Evolutionary conservation across 2,113 vertebrate genomes (phyloP).

Genomic region (Chauna torquata): DNA sequence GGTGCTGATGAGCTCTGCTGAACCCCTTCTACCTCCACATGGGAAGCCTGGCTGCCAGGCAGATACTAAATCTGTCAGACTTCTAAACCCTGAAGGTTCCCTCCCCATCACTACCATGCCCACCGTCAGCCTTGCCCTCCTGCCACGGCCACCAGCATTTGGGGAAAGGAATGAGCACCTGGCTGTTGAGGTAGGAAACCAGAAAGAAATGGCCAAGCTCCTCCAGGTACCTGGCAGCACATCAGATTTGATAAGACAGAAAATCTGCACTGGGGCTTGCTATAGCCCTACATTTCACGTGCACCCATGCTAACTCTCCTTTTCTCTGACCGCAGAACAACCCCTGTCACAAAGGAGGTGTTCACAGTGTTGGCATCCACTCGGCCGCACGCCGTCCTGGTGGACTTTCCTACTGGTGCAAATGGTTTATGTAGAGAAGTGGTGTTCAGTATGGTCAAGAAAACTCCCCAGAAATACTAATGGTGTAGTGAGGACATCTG

Average conservation of each 20-base stretch:
- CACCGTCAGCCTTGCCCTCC: not conserved
- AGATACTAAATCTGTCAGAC: not conserved
- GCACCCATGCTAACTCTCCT: not conserved
- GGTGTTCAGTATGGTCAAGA: no score
- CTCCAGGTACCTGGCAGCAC: not conserved
- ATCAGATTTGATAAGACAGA: not conserved
- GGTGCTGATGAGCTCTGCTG: not conserved
- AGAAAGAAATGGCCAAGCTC: not conserved
- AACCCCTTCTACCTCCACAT: not conserved
- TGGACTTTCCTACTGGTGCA: not conserved
- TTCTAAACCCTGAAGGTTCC: not conserved
- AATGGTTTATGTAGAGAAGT: not conserved
- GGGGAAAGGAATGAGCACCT: not conserved
- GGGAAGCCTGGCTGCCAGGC: not conserved
- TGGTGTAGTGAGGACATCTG: accelerated
- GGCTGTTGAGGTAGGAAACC: not conserved
- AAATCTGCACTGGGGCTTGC: not conserved
- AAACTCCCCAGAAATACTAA: not conserved
- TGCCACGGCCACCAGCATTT: not conserved
- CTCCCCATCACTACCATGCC: not conserved
- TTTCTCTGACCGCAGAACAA: not conserved
- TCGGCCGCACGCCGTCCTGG: not conserved
- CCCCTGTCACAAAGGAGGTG: not conserved
- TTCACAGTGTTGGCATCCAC: not conserved
- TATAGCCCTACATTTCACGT: not conserved